phyloP scores from a whole-genome alignment of 2,888 invertebrate genomes.

The Cancer borealis region DNA sequence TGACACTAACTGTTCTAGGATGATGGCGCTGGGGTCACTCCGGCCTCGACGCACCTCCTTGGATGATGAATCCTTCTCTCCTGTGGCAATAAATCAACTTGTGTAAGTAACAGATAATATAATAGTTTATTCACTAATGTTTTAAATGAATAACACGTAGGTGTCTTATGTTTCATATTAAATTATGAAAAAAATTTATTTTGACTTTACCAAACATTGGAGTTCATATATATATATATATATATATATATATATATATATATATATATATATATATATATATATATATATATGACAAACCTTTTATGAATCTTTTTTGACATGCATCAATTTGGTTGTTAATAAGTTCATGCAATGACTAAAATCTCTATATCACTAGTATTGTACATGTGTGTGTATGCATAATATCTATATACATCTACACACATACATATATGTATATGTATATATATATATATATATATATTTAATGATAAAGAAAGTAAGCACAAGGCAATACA shows the following conservation, averaged over 20 bases:
- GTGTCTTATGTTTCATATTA: not conserved
- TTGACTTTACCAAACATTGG: not conserved
- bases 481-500: not conserved
- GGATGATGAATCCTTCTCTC: slow-evolving; percentile 63
- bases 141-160: not conserved
- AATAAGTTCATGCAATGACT: no score
- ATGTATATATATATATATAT: no score
- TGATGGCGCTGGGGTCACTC: slow-evolving; percentile 86
- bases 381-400: no score
- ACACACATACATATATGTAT: no score
- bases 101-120: not conserved
- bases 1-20: slow-evolving; percentile 87
- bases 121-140: not conserved
- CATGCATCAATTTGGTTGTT: no score
- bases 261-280: no score
- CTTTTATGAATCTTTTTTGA: no score
- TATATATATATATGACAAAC: no score
- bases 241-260: no score
- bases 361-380: not conserved
- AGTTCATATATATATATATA: not conserved
- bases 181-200: not conserved
- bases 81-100: slow-evolving; percentile 15
- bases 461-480: not conserved
- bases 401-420: no score
- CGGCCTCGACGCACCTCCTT: slow-evolving; percentile 83